Evolutionary conservation across 2,113 vertebrate genomes (phyloP).

Genomic region (Scomber scombrus): DNA sequence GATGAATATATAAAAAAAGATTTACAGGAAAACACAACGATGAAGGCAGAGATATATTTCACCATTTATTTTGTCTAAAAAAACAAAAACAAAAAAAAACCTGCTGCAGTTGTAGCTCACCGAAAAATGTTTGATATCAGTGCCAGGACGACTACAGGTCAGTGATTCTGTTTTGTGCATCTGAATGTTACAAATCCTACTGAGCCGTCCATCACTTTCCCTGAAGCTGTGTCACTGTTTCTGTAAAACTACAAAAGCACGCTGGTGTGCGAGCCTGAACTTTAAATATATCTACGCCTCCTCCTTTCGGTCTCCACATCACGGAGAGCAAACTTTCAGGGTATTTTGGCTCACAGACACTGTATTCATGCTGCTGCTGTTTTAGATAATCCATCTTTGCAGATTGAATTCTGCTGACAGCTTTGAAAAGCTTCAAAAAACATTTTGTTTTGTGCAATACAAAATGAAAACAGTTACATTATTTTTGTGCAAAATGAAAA

Average conservation of each 20-base stretch:
- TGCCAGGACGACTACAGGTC: conserved; percentile 76
- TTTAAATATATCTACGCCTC: conserved; percentile 65
- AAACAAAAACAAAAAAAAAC: conserved; percentile 10
- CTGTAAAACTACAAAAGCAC: conserved; percentile 63
- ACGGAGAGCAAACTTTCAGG: conserved; percentile 26
- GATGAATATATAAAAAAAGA: conserved; percentile 46
- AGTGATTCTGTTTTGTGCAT: conserved; percentile 52
- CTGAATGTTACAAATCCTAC: conserved; percentile 50
- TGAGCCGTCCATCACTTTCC: conserved; percentile 61
- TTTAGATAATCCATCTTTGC: not conserved
- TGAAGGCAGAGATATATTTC: conserved; percentile 43
- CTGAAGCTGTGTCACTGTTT: conserved; percentile 77
- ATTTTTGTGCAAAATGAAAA: conserved; percentile 7
- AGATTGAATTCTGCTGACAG: not conserved
- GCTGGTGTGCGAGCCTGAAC: conserved; percentile 43
- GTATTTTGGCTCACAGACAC: conserved; percentile 23
- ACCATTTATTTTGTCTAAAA: conserved; percentile 36
- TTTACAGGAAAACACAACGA: conserved; percentile 51
- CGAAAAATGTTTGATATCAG: conserved; percentile 63
- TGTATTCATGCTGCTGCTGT: not conserved
- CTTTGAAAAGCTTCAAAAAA: not conserved
- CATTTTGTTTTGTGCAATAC: not conserved
- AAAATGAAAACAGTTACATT: conserved; percentile 6
- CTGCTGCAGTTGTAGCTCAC: conserved; percentile 44
- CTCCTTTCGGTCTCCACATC: conserved; percentile 49